Conservation (phyloP, 2,888 invertebrate genomes). For the Eristalis intricaria region DNA sequence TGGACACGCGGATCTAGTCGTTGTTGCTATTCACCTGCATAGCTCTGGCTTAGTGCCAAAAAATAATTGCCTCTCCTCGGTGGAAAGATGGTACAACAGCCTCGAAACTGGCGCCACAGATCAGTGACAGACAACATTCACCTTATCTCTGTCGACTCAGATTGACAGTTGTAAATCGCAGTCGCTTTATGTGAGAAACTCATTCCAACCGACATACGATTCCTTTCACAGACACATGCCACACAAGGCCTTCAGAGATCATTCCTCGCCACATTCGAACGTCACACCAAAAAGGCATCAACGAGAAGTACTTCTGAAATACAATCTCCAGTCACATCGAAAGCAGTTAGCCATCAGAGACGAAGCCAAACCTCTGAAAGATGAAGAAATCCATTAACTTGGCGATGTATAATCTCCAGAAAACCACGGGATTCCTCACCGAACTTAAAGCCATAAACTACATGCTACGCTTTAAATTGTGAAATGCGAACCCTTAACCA, state of each 20-base stretch:
- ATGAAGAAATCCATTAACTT: background rate
- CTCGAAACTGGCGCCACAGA: too few species aligned
- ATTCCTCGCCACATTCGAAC: background rate
- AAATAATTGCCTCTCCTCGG: too few species aligned
- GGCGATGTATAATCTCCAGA: background rate
- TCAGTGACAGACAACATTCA: too few species aligned
- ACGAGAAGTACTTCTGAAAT: background rate
- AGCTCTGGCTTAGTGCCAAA: too few species aligned
- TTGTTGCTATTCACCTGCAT: too few species aligned
- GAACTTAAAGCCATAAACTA: background rate
- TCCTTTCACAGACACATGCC: background rate
- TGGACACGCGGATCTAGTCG: too few species aligned
- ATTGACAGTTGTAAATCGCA: background rate
- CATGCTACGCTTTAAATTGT: slow-evolving; percentile 11
- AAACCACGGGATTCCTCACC: background rate
- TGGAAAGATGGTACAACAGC: too few species aligned
- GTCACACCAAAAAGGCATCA: background rate
- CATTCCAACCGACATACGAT: background rate
- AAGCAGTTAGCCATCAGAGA: background rate
- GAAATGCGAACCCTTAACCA: slow-evolving; percentile 9
- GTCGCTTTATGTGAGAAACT: background rate
- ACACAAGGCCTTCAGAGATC: background rate
- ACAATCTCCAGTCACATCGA: background rate
- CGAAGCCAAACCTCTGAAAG: too few species aligned
- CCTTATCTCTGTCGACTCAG: too few species aligned